Evolutionary conservation across 92 coral and sea anemone genomes (phyloP), one percentile per base, ranked within the genome.

Genomic region (Siderastrea siderea): DNA sequence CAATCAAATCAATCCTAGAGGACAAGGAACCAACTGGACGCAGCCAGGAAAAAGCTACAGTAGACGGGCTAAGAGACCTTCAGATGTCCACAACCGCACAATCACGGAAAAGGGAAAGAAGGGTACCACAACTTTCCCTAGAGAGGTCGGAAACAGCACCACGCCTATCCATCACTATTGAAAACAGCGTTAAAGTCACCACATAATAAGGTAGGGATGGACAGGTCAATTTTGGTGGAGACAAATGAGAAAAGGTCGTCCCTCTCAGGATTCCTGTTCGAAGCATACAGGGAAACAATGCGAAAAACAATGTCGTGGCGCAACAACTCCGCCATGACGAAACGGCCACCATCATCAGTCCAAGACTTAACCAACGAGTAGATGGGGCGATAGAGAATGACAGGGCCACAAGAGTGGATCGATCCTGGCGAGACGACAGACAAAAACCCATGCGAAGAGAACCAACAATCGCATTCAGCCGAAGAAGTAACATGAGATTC

Each of bases 21-120:
- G 80, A 61, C 62, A 62, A 50, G 47, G 80, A 54, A 6, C 73
- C 80, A 46, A 79, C 71, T 0, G 80, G 3, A 5, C 85, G 15
- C 7, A 47, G 1, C 85, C 90, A 86, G 26, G 85, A 45, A 68
- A 53, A 87, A 1, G 54, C 73, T 0, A 0, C 0, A 7, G 16
- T 7, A 16, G 7, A 0, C 0, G 90, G 90, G 15, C 79, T 52
- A 3, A 50, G 63, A 14, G 13, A 47, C 4, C 86, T 47, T 80
- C 85, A 79, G 6, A 51, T n/a, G 47, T 78, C 90, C 4, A 6
- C 10, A 3, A 26, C 9, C 3, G 14, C 16, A 46, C 84, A 68
- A 0, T 55, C 47, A 6, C 57, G 43, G 46, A 67, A 78, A 4
- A 77, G 17, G 5, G 12, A 1, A 46, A 7, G 45, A 3, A 87